Conservation (phyloP, 2,113 vertebrate species). For the Otis tarda region DNA sequence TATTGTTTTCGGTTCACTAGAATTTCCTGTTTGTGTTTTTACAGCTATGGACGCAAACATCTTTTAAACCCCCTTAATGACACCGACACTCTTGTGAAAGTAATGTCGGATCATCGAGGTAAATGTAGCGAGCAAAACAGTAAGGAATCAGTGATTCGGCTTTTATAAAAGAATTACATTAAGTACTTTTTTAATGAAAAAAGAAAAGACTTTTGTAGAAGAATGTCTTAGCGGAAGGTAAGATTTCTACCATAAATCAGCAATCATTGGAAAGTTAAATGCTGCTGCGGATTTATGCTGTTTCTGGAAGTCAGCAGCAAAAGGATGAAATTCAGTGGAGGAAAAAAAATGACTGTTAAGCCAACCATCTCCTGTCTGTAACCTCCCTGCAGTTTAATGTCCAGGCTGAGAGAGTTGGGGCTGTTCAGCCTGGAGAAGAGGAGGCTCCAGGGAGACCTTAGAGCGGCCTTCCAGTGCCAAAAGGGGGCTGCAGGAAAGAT, state of each 20-base stretch:
- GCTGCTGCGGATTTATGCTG: not conserved
- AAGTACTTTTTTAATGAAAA: not conserved
- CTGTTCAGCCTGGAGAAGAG: too few relatives aligned
- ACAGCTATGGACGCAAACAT: not conserved
- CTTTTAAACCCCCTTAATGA: not conserved
- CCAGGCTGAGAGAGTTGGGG: not conserved
- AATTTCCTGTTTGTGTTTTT: not conserved
- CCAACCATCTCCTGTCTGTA: not conserved
- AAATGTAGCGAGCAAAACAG: not conserved
- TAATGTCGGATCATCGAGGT: not conserved
- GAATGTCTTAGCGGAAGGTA: not conserved
- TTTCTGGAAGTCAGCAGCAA: not conserved
- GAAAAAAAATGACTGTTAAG: not conserved
- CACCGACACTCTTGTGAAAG: not conserved
- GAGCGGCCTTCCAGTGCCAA: too few relatives aligned
- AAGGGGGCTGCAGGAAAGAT: too few relatives aligned
- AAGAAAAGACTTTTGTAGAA: not conserved
- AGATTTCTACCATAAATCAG: not conserved
- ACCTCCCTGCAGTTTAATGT: not conserved
- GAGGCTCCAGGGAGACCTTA: too few relatives aligned
- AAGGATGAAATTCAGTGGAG: not conserved
- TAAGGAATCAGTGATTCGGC: not conserved
- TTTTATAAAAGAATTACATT: not conserved
- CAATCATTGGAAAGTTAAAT: not conserved
- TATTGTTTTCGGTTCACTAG: not conserved